Percentiles rank a stretch among this genome's conserved stretches.
phyloP scores from a whole-genome alignment of 2,888 invertebrate genomes.

The Cantharis flavilabris region DNA sequence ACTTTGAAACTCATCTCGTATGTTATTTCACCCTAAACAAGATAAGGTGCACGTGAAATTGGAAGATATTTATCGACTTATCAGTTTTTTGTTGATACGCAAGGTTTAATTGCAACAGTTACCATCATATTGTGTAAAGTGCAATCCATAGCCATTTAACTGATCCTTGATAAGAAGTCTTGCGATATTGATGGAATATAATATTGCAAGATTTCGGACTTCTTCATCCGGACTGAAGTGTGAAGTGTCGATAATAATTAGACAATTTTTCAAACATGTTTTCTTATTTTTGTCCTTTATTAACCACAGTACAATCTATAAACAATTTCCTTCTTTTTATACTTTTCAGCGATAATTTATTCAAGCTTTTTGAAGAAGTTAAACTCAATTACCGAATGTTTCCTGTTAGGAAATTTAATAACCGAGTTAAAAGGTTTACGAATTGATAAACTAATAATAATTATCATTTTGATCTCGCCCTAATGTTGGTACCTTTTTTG shows the following conservation, averaged over 20 bases:
- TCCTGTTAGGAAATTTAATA: not conserved
- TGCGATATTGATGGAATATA: not conserved
- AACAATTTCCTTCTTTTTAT: not conserved
- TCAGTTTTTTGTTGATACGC: not conserved
- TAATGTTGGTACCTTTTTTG: not conserved
- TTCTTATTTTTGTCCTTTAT: no score
- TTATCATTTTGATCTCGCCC: not conserved
- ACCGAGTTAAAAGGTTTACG: not conserved
- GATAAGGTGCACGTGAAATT: not conserved
- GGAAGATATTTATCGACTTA: not conserved
- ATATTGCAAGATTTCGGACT: not conserved
- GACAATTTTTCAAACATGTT: no score
- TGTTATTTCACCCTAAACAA: not conserved
- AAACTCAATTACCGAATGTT: not conserved
- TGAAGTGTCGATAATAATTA: no score
- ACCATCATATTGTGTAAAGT: not conserved
- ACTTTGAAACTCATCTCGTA: not conserved
- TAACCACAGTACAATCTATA: no score
- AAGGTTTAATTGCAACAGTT: not conserved
- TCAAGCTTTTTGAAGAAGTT: not conserved
- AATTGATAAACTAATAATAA: not conserved
- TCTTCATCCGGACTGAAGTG: not conserved
- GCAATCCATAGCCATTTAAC: not conserved
- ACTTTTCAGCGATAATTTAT: not conserved
- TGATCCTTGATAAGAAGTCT: not conserved